Evolutionary conservation across 1,140 invertebrate genomes (phyloP).

Genomic region (Olivierus martensii): DNA sequence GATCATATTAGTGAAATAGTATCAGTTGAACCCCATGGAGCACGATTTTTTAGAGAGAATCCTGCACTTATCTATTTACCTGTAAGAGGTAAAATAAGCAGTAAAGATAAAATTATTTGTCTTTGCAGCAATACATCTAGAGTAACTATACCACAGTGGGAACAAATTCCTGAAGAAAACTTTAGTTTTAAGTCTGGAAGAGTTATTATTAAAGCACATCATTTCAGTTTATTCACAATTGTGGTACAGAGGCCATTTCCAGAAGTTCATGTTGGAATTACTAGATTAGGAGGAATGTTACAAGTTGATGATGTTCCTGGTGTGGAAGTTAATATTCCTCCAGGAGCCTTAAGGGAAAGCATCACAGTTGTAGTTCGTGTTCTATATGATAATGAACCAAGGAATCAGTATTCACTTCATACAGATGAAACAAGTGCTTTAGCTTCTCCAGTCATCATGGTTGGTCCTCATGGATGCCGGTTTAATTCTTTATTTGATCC

Average conservation of each 20-base stretch:
- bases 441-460: conserved; percentile 24
- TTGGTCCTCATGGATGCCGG: conserved; percentile 23
- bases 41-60: conserved; percentile 16
- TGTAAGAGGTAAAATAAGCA: conserved; percentile 9
- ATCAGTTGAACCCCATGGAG: conserved; percentile 22
- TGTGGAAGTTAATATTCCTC: conserved; percentile 23
- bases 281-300: conserved; percentile 18
- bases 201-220: conserved; percentile 19
- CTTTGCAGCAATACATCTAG: conserved; percentile 18
- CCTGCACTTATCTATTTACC: conserved; percentile 22
- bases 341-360: conserved; percentile 17
- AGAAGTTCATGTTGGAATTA: conserved; percentile 13
- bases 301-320: conserved; percentile 20
- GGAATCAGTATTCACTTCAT: not conserved
- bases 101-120: conserved; percentile 18
- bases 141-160: conserved; percentile 13
- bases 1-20: conserved; percentile 20
- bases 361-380: conserved; percentile 22
- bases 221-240: conserved; percentile 23
- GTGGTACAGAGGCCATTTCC: conserved; percentile 18
- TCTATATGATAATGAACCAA: conserved; percentile 18
- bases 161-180: conserved; percentile 5
- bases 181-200: conserved; percentile 9
- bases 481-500: conserved; percentile 15
- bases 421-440: conserved; percentile 8